These are phyloP conservation scores for Bradypus variegatus DNA, from an alignment of 2,797 vertebrate species.

Conservation along the genomic window DNA sequence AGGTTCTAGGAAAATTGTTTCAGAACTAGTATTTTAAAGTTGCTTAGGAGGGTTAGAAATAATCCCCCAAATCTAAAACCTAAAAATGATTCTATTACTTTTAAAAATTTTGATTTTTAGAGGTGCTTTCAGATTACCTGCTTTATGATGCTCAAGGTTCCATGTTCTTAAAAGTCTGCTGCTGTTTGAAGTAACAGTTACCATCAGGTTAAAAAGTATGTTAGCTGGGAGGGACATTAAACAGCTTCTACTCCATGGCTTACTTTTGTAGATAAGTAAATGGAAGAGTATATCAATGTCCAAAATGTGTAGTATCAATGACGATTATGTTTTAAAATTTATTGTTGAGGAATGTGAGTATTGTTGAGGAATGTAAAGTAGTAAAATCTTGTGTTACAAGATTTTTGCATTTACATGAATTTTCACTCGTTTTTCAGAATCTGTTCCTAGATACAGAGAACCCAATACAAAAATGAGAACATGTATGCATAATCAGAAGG, in stretches of 20 bases:
- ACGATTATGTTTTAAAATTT: neutral
- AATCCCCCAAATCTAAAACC: neutral
- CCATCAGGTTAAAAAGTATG: neutral
- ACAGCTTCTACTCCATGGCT: neutral
- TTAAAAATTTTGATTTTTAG: neutral
- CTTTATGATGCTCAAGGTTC: neutral
- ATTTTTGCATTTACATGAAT: constrained; percentile 54
- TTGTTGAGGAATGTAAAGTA: constrained; percentile 34
- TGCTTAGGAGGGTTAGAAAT: neutral
- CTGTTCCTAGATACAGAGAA: constrained; percentile 63
- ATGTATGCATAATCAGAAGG: constrained; percentile 49
- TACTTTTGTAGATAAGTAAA: neutral
- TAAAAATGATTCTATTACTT: neutral
- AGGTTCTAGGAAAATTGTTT: neutral
- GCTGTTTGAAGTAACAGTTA: neutral
- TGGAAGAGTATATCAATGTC: neutral
- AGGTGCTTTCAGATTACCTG: neutral
- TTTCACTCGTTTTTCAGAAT: constrained; percentile 63
- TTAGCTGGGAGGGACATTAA: neutral
- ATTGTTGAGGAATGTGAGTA: neutral
- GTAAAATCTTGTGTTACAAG: constrained; percentile 38
- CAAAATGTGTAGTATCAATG: neutral
- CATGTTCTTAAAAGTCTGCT: neutral
- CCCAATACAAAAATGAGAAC: constrained; percentile 64
- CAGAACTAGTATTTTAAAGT: neutral